Evolutionary conservation across 2,888 invertebrate genomes (phyloP), one percentile per base, ranked within the genome.

Genomic region (Eupeodes latifasciatus): DNA sequence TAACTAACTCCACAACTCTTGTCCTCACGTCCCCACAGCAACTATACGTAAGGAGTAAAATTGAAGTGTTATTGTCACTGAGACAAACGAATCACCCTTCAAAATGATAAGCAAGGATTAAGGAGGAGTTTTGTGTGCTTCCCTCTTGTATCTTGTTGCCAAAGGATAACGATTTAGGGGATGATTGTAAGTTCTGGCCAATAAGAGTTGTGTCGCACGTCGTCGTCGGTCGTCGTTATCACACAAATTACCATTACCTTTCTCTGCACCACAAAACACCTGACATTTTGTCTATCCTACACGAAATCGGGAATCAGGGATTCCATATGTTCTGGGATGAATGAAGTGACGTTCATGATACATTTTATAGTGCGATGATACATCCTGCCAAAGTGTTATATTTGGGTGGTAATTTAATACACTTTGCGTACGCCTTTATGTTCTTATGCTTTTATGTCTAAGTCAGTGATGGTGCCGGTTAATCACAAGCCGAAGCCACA

Each of bases 361-460:
- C n/a, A n/a, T 79, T 83, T 67, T 53, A 72, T 80, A 80, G 80
- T 83, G 76, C 80, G 67, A 80, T 87, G 80, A 87, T 81, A 87
- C 72, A 77, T 87, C 87, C 84, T 84, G 84, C 67, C 76, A 72
- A 83, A 55, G 77, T 81, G 78, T 74, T 57, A 81, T 64, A 81
- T 64, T 81, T 40, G 72, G 67, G 74, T 66, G 78, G 88, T 88
- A 85, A 88, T 88, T 88, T 69, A 71, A 88, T 88, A 88, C 64
- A 81, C 74, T 81, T 66, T 85, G 85, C 78, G 85, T 88, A 81
- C 77, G 81, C 77, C 79, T 64, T 87, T 81, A 67, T 47, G 44
- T 16, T 71, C 40, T 12, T 71, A 71, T 71, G 55, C 69, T 44
- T 19, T 69, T 44, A 83, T 83, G 83, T 59, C 71, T 71, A 40